Conservation (phyloP, 2,797 vertebrate genomes). For the Momotus momota region DNA sequence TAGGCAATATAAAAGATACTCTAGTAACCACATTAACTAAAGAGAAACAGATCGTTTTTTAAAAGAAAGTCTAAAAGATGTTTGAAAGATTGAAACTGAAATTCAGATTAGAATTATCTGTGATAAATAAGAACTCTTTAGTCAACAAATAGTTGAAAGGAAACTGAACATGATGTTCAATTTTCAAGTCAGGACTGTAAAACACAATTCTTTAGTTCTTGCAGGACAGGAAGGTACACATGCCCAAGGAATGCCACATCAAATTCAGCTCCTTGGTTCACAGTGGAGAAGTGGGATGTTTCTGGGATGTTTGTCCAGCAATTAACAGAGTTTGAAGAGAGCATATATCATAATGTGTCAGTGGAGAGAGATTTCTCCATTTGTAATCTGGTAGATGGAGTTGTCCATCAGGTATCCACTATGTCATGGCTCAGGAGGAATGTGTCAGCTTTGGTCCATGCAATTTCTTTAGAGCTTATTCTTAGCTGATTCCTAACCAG, state of each 20-base stretch:
- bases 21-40: slow-evolving; percentile 2
- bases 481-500: background rate
- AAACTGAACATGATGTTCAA: background rate
- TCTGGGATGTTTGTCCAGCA: background rate
- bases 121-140: slow-evolving; percentile 7
- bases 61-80: background rate
- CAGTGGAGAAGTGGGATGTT: background rate
- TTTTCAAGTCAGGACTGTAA: background rate
- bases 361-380: background rate
- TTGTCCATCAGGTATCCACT: background rate
- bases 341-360: background rate
- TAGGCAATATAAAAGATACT: background rate
- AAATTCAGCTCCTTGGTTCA: background rate
- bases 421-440: background rate
- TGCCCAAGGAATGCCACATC: background rate
- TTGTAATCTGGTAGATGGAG: background rate
- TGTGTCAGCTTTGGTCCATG: background rate
- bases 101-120: slow-evolving; percentile 30
- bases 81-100: slow-evolving; percentile 13
- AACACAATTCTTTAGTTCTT: background rate
- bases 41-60: background rate
- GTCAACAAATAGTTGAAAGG: background rate
- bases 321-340: background rate
- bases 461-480: background rate
- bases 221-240: background rate